Conservation (phyloP, 2,113 vertebrate species). For the Agapornis roseicollis region DNA sequence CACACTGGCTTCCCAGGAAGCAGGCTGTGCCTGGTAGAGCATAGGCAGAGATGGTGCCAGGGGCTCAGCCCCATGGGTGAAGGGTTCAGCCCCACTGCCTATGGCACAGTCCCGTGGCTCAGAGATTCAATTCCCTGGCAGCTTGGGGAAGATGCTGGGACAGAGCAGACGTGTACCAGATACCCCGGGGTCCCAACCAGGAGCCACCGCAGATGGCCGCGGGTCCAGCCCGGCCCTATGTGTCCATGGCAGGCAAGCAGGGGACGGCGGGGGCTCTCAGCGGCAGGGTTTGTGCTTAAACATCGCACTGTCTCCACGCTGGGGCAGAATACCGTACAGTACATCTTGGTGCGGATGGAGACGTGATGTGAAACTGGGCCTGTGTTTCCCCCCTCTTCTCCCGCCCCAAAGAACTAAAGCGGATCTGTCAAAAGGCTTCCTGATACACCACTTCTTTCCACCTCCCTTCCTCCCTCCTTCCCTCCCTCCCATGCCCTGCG, state of each 20-base stretch:
- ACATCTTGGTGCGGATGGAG: not conserved
- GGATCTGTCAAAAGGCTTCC: constrained; percentile 33
- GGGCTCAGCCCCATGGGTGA: not conserved
- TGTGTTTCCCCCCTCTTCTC: not conserved
- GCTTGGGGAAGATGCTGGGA: not conserved
- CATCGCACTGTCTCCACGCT: not conserved
- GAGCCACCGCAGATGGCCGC: not conserved
- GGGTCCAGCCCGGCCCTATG: not conserved
- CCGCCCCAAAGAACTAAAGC: not conserved
- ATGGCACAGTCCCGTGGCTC: not conserved
- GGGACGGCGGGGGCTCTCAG: not conserved
- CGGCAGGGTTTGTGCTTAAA: not conserved
- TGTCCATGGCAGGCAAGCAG: not conserved
- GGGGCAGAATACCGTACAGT: not conserved
- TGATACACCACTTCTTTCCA: constrained; percentile 13
- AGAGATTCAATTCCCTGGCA: not conserved
- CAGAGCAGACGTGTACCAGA: not conserved
- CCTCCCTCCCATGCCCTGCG: accelerated
- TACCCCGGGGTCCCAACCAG: no score
- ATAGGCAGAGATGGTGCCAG: accelerated
- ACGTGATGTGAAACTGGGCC: not conserved
- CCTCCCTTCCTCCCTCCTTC: no score
- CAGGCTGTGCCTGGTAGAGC: accelerated
- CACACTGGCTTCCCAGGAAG: accelerated
- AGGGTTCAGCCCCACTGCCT: accelerated